Conservation (phyloP, 2,113 vertebrate species). For the Diadophis punctatus region DNA sequence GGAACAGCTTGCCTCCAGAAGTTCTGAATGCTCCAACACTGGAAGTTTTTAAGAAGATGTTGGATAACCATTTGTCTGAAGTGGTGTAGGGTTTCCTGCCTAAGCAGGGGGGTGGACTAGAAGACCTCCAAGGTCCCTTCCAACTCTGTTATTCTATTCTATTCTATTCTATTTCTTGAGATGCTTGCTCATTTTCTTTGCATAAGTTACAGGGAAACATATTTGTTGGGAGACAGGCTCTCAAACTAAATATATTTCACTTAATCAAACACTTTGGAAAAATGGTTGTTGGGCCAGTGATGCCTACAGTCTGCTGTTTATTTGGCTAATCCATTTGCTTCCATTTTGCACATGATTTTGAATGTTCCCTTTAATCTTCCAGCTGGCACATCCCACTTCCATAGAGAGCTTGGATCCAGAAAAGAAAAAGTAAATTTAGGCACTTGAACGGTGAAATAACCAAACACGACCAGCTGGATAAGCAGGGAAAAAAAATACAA, state of each 20-base stretch:
- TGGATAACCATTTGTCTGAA: too few species aligned
- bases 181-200: background rate
- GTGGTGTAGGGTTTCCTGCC: too few species aligned
- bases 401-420: conserved; percentile 23
- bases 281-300: conserved; percentile 9
- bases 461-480: conserved; percentile 18
- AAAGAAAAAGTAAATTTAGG: conserved; percentile 30
- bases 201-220: background rate
- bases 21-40: too few species aligned
- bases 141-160: too few species aligned
- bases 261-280: conserved; percentile 15
- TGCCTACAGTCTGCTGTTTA: conserved; percentile 24
- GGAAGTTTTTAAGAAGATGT: too few species aligned
- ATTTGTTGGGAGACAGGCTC: background rate
- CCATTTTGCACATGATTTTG: conserved; percentile 5
- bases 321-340: conserved; percentile 31
- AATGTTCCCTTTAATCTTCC: conserved; percentile 1
- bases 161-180: too few species aligned
- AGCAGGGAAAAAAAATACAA: background rate
- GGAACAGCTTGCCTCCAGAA: too few species aligned
- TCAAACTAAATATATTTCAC: conserved; percentile 17
- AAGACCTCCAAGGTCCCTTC: too few species aligned
- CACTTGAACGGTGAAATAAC: conserved; percentile 32
- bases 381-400: conserved; percentile 24
- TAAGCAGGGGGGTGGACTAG: too few species aligned